Conservation (phyloP, 2,888 invertebrate species). For the Exocentrus adspersus region DNA sequence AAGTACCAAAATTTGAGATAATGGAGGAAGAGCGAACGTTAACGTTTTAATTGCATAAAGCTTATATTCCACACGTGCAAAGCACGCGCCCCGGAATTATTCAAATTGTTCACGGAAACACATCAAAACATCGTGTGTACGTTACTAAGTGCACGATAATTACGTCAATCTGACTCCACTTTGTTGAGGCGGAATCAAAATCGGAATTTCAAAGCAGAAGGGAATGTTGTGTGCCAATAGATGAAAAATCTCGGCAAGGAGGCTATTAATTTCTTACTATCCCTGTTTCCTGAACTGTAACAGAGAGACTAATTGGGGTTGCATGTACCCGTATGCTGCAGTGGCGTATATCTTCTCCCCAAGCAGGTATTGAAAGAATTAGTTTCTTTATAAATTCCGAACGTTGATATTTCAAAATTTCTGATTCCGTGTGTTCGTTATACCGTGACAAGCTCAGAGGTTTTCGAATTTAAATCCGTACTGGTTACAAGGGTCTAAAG, state of each 20-base stretch:
- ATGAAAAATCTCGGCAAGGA: background rate
- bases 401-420: background rate
- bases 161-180: too few relatives aligned
- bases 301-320: conserved; percentile 7
- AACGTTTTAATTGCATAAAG: conserved; percentile 8
- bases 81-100: background rate
- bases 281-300: background rate
- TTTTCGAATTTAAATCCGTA: too few relatives aligned
- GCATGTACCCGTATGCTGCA: conserved; percentile 4
- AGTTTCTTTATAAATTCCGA: too few relatives aligned
- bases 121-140: too few relatives aligned
- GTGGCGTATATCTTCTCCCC: conserved; percentile 1
- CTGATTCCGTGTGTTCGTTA: too few relatives aligned
- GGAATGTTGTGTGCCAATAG: too few relatives aligned
- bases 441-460: too few relatives aligned
- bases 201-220: too few relatives aligned
- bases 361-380: background rate
- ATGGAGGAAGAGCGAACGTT: background rate
- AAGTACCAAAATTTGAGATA: background rate
- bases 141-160: too few relatives aligned
- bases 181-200: too few relatives aligned
- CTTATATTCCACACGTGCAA: background rate
- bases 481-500: too few relatives aligned
- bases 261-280: background rate
- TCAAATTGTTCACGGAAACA: background rate